These are phyloP conservation scores for Synergus japonicus DNA, from an alignment of 2,888 invertebrate genomes.

Conservation along the genomic window DNA sequence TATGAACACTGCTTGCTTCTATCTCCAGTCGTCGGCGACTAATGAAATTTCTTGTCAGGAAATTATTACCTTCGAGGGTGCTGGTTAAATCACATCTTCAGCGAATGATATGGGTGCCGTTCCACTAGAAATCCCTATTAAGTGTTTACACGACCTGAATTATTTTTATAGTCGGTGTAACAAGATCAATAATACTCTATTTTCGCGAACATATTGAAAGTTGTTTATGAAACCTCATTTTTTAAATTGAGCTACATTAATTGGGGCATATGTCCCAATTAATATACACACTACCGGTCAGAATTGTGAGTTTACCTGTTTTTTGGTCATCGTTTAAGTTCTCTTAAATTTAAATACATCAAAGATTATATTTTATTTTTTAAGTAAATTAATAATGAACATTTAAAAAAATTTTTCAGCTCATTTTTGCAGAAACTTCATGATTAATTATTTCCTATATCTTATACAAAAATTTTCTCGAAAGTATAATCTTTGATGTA, in stretches of 20 bases:
- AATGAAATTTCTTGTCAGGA: slow-evolving; percentile 57
- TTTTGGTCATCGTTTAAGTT: no score
- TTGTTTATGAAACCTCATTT: background rate
- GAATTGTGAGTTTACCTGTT: no score
- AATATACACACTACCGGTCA: no score
- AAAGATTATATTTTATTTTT: no score
- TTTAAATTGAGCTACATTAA: background rate
- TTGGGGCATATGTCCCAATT: background rate
- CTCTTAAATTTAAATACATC: no score
- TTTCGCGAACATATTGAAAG: background rate
- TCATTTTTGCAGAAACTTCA: no score
- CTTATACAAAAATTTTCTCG: no score
- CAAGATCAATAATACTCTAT: background rate
- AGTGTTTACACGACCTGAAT: background rate
- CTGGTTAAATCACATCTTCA: slow-evolving; percentile 49
- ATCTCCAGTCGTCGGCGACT: slow-evolving; percentile 69
- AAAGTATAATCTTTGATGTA: no score
- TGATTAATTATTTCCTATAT: no score
- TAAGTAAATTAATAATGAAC: no score
- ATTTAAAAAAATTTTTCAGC: no score
- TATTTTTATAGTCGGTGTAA: background rate
- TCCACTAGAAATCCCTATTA: background rate
- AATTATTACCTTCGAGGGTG: slow-evolving; percentile 52
- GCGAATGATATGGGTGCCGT: slow-evolving; percentile 25
- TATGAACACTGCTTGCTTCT: slow-evolving; percentile 47